phyloP scores from a whole-genome alignment of 2,797 vertebrate genomes.

The Brachyalestes nurse region DNA sequence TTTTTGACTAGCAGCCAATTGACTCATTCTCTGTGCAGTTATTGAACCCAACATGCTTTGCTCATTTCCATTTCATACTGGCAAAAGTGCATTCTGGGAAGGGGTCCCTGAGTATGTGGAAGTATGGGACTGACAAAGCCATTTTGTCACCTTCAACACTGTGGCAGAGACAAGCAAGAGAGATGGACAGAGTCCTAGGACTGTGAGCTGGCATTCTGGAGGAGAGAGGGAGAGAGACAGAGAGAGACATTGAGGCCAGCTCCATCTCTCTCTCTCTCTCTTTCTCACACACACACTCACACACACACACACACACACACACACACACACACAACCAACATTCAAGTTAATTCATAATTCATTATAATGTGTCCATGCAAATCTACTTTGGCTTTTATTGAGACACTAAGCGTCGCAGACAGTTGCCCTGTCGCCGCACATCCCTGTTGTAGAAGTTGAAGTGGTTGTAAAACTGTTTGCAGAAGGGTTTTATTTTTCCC shows the following conservation, averaged over 20 bases:
- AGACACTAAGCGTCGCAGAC: slow-evolving; percentile 6
- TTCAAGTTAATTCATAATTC: slow-evolving; percentile 17
- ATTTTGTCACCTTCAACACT: slow-evolving; percentile 47
- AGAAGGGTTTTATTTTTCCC: slow-evolving; percentile 48
- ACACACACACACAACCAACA: slow-evolving; percentile 6
- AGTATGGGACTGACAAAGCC: slow-evolving; percentile 44
- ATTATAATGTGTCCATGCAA: slow-evolving; percentile 11
- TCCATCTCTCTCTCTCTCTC: slow-evolving; percentile 9
- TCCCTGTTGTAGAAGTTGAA: slow-evolving; percentile 23
- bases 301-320: neutral
- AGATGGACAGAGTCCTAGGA: slow-evolving; percentile 45
- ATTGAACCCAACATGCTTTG: slow-evolving; percentile 72
- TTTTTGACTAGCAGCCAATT: slow-evolving; percentile 10
- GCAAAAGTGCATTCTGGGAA: slow-evolving; percentile 39
- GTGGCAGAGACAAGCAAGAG: slow-evolving; percentile 38
- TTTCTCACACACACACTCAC: neutral
- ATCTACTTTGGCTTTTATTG: slow-evolving; percentile 37
- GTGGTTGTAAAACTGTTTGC: slow-evolving; percentile 47
- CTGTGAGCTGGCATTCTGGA: slow-evolving; percentile 35
- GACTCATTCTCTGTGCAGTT: neutral
- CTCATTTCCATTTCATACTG: slow-evolving; percentile 68
- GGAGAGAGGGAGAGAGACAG: neutral
- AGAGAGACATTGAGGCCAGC: neutral
- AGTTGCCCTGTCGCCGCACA: slow-evolving; percentile 15
- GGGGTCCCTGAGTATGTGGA: slow-evolving; percentile 36